Evolutionary conservation across 2,113 vertebrate species (phyloP), one percentile per base, ranked within the genome.

Genomic region (Echinops telfairi): DNA sequence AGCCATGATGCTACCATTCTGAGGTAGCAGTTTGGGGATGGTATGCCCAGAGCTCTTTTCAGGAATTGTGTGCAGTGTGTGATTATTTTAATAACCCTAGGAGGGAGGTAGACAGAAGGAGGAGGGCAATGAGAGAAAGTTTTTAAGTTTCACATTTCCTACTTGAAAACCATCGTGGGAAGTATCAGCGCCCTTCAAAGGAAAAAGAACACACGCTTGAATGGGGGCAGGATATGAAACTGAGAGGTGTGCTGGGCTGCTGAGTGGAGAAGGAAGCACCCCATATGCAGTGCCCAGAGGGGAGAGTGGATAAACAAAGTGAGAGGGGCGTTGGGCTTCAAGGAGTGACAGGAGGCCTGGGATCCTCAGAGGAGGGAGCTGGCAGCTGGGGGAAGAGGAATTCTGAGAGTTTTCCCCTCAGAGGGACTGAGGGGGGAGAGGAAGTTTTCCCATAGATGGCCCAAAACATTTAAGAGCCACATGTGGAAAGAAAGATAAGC

Each of bases 61-160:
- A 76, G 68, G 40, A 76, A 83, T 3, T 73, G 60, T 27, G 70
- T 43, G 64, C 53, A n/a, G 66, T 15, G 19, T 23, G 66, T 17
- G 25, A 70, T 92, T 93, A 94, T 95, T 92, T 96, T 94, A 95
- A 94, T 94, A 96, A 94, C 90, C 88, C 83, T 29, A 88, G 90
- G 78, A 83, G 78, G 85, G 93, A 96, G 92, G 88, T 73, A 36
- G 38, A 31, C 70, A 62, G 33, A 2, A 12, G 64, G 53, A 86
- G 36, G 87, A 70, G 77, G 57, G 85, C 86, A 86, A 47, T 8
- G 89, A 93, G 71, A 43, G 80, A 20, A 81, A 78, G 57, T 84
- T 87, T 62, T 89, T 90, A 64, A 58, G 89, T 93, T 95, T 97
- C 97, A 76, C 96, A 58, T 97, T 95, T 95, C 79, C 82, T 90